Conservation (phyloP, 2,113 vertebrate genomes). For the Onychostoma macrolepis region DNA sequence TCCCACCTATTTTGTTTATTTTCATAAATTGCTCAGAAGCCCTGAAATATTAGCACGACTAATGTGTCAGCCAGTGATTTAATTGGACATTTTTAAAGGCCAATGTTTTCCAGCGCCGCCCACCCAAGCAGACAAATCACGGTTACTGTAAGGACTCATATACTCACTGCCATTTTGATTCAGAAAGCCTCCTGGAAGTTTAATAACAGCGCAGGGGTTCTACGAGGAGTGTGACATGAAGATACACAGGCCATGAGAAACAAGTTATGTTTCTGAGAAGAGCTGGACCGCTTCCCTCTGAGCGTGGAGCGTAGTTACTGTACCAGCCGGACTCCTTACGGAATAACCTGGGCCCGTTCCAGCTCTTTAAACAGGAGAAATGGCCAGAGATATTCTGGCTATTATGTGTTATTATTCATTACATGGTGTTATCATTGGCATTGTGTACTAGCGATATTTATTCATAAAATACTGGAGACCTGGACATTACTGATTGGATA, state of each 20-base stretch:
- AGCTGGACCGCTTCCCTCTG: constrained; percentile 24
- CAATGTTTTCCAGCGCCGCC: constrained; percentile 40
- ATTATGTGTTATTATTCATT: constrained; percentile 68
- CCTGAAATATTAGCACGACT: constrained; percentile 42
- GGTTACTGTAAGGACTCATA: constrained; percentile 33
- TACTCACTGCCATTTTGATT: constrained; percentile 29
- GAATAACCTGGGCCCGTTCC: constrained; percentile 57
- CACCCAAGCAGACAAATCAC: constrained; percentile 51
- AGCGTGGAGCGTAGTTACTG: neutral
- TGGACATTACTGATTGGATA: constrained; percentile 65
- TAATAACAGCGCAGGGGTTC: constrained; percentile 20
- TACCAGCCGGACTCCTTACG: constrained; percentile 26
- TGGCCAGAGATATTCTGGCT: constrained; percentile 61
- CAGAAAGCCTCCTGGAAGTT: constrained; percentile 38
- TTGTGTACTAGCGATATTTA: constrained; percentile 46
- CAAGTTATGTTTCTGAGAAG: constrained; percentile 8
- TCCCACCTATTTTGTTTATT: constrained; percentile 42
- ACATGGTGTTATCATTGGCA: constrained; percentile 67
- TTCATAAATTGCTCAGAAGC: constrained; percentile 38
- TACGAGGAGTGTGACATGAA: constrained; percentile 24
- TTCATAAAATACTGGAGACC: constrained; percentile 51
- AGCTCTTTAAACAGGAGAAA: constrained; percentile 61
- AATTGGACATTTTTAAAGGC: constrained; percentile 61
- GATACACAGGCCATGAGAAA: constrained; percentile 35
- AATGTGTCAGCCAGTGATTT: constrained; percentile 53